These are phyloP conservation scores for Micrasema minimum DNA, from an alignment of 1,140 invertebrate species.

Conservation along the genomic window DNA sequence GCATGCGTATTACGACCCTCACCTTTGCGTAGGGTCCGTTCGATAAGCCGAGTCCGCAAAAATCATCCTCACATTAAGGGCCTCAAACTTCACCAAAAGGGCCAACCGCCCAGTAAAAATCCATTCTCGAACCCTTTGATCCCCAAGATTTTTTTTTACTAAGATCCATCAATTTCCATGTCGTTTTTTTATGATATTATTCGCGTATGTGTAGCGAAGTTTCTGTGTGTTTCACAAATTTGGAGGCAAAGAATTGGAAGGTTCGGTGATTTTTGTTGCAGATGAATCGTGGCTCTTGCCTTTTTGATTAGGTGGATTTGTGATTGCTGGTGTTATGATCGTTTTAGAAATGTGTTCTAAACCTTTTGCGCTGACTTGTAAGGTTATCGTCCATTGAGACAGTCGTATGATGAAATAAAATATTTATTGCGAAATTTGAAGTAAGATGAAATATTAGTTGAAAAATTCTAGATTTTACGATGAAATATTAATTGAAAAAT, in stretches of 20 bases:
- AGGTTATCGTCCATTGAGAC: not conserved
- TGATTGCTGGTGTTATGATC: not conserved
- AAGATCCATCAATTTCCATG: not conserved
- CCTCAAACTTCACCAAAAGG: not conserved
- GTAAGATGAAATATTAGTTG: too few species aligned
- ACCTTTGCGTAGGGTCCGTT: constrained; percentile 26
- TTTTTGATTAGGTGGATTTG: not conserved
- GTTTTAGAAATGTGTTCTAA: not conserved
- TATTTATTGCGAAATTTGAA: too few species aligned
- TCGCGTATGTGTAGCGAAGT: not conserved
- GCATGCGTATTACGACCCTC: constrained; percentile 1
- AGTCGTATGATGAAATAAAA: too few species aligned
- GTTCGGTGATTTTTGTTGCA: not conserved
- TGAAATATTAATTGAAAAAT: too few species aligned
- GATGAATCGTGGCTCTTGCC: not conserved
- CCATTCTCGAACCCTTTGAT: not conserved
- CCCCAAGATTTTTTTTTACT: not conserved
- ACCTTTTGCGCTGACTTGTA: constrained; percentile 1
- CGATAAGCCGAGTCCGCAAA: constrained; percentile 17
- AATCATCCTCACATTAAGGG: not conserved
- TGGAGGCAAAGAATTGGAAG: not conserved
- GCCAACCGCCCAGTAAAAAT: not conserved
- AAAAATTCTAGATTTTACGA: too few species aligned
- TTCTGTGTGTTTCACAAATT: not conserved
- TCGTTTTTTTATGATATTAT: not conserved